A percentile compares a stretch with the other conserved stretches of the same genome.
phyloP scores from a whole-genome alignment of 2,888 invertebrate genomes.

The Hipparchia sbordonii region DNA sequence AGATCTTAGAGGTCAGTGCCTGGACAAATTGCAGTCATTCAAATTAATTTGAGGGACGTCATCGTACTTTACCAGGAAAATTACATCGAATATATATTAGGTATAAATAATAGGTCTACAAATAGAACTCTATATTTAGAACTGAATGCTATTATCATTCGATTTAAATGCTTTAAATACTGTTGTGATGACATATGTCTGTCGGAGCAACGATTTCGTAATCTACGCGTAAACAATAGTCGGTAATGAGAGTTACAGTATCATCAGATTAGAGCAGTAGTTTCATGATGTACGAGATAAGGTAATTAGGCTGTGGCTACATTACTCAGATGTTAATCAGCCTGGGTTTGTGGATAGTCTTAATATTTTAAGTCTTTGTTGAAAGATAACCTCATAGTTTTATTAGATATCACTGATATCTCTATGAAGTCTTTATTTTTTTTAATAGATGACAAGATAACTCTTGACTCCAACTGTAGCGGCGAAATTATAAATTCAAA shows the following conservation, averaged over 20 bases:
- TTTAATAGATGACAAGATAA: too few species aligned
- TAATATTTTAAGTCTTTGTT: not conserved
- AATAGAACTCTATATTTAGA: conserved; percentile 12
- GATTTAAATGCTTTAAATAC: not conserved
- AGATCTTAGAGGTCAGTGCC: too few species aligned
- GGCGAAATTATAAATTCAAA: too few species aligned
- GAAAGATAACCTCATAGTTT: not conserved
- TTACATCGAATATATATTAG: not conserved
- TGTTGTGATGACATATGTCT: conserved; percentile 16
- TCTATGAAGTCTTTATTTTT: too few species aligned
- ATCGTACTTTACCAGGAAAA: conserved; percentile 4
- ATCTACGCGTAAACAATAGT: conserved; percentile 23
- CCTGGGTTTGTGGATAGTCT: not conserved
- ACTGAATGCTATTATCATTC: conserved; percentile 5
- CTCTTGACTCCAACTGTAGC: too few species aligned
- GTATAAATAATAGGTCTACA: not conserved
- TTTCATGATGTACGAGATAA: conserved; percentile 23
- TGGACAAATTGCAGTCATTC: not conserved
- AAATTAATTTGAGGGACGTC: not conserved
- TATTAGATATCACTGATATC: too few species aligned
- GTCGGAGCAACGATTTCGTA: conserved; percentile 21
- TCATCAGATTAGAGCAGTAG: conserved; percentile 28
- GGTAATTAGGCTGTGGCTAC: conserved; percentile 17
- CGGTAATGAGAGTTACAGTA: conserved; percentile 22
- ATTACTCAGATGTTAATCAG: not conserved